Percentiles rank a stretch among this genome's conserved stretches.
Conservation (phyloP, 2,797 vertebrate species). For the Myotis daubentonii region DNA sequence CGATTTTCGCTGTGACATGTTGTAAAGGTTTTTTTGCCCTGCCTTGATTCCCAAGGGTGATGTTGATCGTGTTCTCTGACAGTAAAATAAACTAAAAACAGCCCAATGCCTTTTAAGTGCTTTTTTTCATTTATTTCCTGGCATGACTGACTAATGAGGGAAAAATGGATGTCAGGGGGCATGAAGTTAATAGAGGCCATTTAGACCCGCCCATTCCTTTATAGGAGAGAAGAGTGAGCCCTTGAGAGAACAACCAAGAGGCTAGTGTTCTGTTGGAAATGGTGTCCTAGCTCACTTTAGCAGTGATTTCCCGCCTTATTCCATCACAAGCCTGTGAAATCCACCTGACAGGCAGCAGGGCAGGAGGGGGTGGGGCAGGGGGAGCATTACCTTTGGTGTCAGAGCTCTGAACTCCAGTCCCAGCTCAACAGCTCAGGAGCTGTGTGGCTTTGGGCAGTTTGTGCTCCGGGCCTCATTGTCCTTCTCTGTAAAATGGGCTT, state of each 20-base stretch:
- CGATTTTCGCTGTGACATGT: neutral
- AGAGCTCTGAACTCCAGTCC: neutral
- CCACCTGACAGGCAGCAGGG: neutral
- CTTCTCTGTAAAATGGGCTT: neutral
- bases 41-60: neutral
- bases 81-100: slow-evolving; percentile 8
- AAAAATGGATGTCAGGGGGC: neutral
- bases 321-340: neutral
- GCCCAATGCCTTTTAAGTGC: slow-evolving; percentile 23
- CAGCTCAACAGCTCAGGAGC: neutral
- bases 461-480: neutral
- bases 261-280: too few relatives aligned
- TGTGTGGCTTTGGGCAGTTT: neutral
- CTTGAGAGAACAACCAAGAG: neutral
- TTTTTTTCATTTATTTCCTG: neutral
- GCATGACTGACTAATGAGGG: neutral
- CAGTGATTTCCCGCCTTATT: neutral
- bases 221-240: neutral
- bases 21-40: neutral
- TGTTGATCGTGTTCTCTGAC: neutral
- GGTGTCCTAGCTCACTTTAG: neutral
- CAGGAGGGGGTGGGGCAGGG: neutral
- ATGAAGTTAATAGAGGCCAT: neutral
- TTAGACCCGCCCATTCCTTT: neutral
- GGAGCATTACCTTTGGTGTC: neutral